These are phyloP conservation scores for Gavia stellata DNA, from an alignment of 2,113 vertebrate species.

Conservation along the genomic window DNA sequence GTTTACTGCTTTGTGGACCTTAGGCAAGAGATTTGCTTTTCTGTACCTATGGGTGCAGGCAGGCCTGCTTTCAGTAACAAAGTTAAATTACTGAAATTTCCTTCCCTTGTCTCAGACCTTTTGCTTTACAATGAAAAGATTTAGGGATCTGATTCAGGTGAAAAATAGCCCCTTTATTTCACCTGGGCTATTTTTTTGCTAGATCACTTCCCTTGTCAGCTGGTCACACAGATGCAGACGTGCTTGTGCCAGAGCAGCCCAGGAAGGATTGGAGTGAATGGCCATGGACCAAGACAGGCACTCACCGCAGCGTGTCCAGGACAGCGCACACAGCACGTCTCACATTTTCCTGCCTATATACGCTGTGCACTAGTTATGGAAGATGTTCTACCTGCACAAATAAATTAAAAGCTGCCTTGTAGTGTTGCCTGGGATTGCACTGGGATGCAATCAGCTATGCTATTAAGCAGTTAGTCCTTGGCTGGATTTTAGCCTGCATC, in stretches of 20 bases:
- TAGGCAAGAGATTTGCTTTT: not conserved
- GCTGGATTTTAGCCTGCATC: not conserved
- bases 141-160: not conserved
- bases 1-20: rapidly evolving
- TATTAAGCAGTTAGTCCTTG: not conserved
- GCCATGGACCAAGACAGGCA: not conserved
- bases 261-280: not conserved
- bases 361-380: not conserved
- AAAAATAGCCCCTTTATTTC: not conserved
- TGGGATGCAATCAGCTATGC: not conserved
- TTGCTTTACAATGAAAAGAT: not conserved
- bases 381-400: not conserved
- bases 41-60: not conserved
- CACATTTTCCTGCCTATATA: not conserved
- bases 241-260: not conserved
- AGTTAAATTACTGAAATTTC: not conserved
- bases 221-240: not conserved
- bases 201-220: not conserved
- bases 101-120: not conserved
- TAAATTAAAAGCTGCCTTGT: not conserved
- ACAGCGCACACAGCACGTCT: not conserved
- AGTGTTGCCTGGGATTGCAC: not conserved
- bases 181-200: not conserved
- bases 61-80: not conserved
- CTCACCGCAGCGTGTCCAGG: not conserved